phyloP scores from a whole-genome alignment of 2,797 vertebrate species.

The Lagodon rhomboides region DNA sequence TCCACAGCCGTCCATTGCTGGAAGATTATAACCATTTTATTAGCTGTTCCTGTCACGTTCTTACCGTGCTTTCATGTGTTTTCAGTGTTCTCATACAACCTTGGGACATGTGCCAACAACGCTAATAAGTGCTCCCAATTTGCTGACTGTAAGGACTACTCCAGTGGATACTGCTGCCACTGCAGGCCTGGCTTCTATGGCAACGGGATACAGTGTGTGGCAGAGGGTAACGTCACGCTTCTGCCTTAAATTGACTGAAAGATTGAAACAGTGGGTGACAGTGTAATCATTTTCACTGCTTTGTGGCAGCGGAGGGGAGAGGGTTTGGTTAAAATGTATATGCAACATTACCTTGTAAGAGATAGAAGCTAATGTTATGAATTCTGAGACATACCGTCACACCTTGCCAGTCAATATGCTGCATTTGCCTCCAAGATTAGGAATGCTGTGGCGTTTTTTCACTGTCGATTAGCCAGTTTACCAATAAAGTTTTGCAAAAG shows the following conservation, averaged over 20 bases:
- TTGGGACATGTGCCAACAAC: slow-evolving; percentile 89
- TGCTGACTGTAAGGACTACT: slow-evolving; percentile 91
- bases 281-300: background rate
- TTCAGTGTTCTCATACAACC: slow-evolving; percentile 94
- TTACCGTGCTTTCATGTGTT: slow-evolving; percentile 31
- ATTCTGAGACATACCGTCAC: background rate
- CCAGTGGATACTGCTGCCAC: slow-evolving; percentile 92
- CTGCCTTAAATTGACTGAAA: background rate
- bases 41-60: background rate
- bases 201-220: slow-evolving; percentile 94
- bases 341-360: background rate
- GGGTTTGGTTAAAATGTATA: background rate
- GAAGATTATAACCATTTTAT: background rate
- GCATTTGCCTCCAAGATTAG: background rate
- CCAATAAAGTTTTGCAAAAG: background rate
- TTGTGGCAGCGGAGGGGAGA: background rate
- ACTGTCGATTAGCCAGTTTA: background rate
- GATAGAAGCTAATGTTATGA: background rate
- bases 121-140: slow-evolving; percentile 92
- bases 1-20: background rate
- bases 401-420: background rate
- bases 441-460: background rate
- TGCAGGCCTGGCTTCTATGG: slow-evolving; percentile 95
- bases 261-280: background rate
- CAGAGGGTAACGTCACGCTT: slow-evolving; percentile 87